Evolutionary conservation across 2,888 invertebrate species (phyloP).

Genomic region (Oscheius sp.): DNA sequence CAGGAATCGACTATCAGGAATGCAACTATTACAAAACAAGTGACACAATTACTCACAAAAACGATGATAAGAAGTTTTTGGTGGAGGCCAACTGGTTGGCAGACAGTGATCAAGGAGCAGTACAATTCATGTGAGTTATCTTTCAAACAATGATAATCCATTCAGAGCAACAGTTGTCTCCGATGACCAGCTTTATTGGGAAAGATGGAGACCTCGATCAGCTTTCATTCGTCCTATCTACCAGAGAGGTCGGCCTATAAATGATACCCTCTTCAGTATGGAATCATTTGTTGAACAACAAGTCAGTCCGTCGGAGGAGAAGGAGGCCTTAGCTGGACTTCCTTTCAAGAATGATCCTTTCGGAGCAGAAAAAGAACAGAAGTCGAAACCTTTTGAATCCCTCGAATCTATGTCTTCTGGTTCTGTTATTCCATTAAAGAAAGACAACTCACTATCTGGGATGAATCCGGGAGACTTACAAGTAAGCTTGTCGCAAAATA

Average conservation of each 20-base stretch:
- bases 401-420: not conserved
- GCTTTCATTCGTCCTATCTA: slow-evolving; percentile 45
- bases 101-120: slow-evolving; percentile 49
- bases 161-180: slow-evolving; percentile 49
- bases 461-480: not conserved
- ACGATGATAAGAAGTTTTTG: slow-evolving; percentile 56
- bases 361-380: not conserved
- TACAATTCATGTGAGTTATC: slow-evolving; percentile 54
- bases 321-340: slow-evolving; percentile 20
- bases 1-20: slow-evolving; percentile 52
- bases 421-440: slow-evolving; percentile 1
- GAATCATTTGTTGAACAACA: slow-evolving; percentile 8
- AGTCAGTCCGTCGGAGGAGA: slow-evolving; percentile 8
- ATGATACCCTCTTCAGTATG: slow-evolving; percentile 13
- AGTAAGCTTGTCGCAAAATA: not conserved
- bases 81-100: slow-evolving; percentile 53
- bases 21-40: slow-evolving; percentile 44
- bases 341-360: slow-evolving; percentile 4
- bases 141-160: not conserved
- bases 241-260: not conserved
- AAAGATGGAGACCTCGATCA: slow-evolving; percentile 49
- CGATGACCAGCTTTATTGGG: slow-evolving; percentile 58
- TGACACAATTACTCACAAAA: slow-evolving; percentile 54
- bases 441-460: not conserved
- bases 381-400: not conserved